Base-by-base conservation (phyloP, 2,113 vertebrate genomes). In the Paralichthys olivaceus region DNA sequence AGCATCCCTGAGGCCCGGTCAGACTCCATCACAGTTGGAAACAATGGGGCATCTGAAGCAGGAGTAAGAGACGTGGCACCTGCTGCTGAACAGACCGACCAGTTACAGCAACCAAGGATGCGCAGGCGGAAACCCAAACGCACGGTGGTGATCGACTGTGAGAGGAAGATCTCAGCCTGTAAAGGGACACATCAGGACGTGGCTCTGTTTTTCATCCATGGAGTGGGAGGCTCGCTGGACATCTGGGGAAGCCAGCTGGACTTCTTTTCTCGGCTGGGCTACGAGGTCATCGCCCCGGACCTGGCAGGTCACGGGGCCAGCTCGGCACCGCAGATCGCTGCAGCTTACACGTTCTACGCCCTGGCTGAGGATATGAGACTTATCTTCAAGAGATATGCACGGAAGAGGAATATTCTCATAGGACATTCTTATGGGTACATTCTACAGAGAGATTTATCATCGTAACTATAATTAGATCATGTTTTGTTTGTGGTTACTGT, bases 211-310 rank as follows among this genome's bases (percentile, higher is more conserved):
- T 99, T 99, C 93, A 95, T 99, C 84, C 98, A 99, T 0, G 98
- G 98, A 0, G 98, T 99, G 0, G 97, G 98, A 0, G 97, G 98
- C 17, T 98, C 98, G 0, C 79, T 98, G 86, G 96, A 97, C 79
- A 98, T 99, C 89, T 99, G 98, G 98, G 96, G 95, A 82, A 95
- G 95, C 79, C 98, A 99, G 92, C 83, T 99, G 93, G 96, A 98
- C 70, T 99, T 96, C 85, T 98, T 99, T 22, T 94, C 94, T 34
- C 92, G 87, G 53, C 91, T 97, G 72, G 98, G 98, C 3, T 99
- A 99, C 0, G 97, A 99, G 84, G 96, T 98, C 83, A 96, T 99
- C 22, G 96, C 96, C 1, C 96, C 95, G 0, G 98, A 99, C 69
- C 85, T 99, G 82, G 96, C 95, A 0, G 98, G 97, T 0, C 98